Conservation (phyloP, 2,113 vertebrate species). For the Garra rufa region DNA sequence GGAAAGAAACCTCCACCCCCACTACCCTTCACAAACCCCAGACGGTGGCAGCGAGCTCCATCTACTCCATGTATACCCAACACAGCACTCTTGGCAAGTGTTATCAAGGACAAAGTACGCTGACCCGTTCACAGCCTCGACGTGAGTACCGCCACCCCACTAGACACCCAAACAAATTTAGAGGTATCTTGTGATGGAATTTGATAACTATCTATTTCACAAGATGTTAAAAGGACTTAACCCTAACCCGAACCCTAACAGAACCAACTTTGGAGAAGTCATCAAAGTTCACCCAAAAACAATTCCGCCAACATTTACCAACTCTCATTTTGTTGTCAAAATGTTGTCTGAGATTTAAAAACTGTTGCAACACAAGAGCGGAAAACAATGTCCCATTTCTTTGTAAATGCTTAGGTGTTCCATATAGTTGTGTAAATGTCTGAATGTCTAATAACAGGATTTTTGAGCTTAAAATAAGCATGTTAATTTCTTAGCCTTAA, state of each 20-base stretch:
- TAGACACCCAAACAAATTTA: not conserved
- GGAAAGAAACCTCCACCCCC: constrained; percentile 73
- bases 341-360: not conserved
- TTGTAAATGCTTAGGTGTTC: not conserved
- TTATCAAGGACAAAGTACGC: constrained; percentile 84
- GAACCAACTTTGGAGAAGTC: not conserved
- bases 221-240: no score
- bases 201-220: not conserved
- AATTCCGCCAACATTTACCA: not conserved
- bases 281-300: not conserved
- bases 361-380: not conserved
- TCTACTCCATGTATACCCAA: constrained; percentile 95
- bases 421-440: not conserved
- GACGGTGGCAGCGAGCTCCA: constrained; percentile 88
- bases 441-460: not conserved
- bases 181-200: not conserved
- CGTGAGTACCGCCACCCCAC: constrained; percentile 66
- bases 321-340: not conserved
- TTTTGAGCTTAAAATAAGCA: not conserved
- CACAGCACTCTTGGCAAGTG: constrained; percentile 83
- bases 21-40: constrained; percentile 85
- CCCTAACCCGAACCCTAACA: no score
- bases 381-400: not conserved
- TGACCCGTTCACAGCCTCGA: constrained; percentile 80
- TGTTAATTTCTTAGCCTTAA: not conserved